A percentile compares a stretch with the other conserved stretches of the same genome.
phyloP scores from a whole-genome alignment of 2,888 invertebrate species.

The Lasioglossum morio region DNA sequence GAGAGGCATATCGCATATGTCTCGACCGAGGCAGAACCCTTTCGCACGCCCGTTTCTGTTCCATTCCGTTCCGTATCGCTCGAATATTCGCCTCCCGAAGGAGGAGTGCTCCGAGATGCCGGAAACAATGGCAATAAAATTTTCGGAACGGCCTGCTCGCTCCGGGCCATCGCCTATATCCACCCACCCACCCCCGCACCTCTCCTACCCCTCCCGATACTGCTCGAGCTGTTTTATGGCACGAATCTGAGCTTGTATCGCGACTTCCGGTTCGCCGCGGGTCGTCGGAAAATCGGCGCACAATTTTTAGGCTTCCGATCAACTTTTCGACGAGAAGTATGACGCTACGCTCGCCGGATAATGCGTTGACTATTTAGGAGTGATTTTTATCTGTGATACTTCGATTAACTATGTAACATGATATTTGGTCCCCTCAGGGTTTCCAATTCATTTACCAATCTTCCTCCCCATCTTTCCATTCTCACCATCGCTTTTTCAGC shows the following conservation, averaged over 20 bases:
- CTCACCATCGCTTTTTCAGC: too few relatives aligned
- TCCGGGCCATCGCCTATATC: slow-evolving; percentile 24
- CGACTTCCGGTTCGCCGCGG: slow-evolving; percentile 39
- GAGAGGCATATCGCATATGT: slow-evolving; percentile 39
- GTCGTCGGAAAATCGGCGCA: slow-evolving; percentile 9
- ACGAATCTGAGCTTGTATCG: slow-evolving; percentile 49
- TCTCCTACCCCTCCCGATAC: background rate
- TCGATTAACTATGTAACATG: too few relatives aligned
- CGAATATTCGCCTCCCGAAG: slow-evolving; percentile 47
- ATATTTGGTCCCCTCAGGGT: too few relatives aligned
- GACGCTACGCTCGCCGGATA: too few relatives aligned
- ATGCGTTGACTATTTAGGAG: too few relatives aligned
- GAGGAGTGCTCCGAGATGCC: slow-evolving; percentile 38
- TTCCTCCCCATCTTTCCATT: too few relatives aligned
- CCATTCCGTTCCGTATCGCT: slow-evolving; percentile 38
- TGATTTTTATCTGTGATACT: too few relatives aligned
- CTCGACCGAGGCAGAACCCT: slow-evolving; percentile 23
- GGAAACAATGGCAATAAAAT: slow-evolving; percentile 67
- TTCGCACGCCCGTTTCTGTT: slow-evolving; percentile 25
- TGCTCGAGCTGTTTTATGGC: slow-evolving; percentile 39
- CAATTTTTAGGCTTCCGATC: background rate
- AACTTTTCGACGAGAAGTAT: too few relatives aligned
- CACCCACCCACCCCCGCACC: background rate
- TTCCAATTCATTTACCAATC: too few relatives aligned
- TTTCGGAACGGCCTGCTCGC: slow-evolving; percentile 57